Base-by-base conservation (phyloP, 1,140 invertebrate genomes). In the Mylabris phalerata region DNA sequence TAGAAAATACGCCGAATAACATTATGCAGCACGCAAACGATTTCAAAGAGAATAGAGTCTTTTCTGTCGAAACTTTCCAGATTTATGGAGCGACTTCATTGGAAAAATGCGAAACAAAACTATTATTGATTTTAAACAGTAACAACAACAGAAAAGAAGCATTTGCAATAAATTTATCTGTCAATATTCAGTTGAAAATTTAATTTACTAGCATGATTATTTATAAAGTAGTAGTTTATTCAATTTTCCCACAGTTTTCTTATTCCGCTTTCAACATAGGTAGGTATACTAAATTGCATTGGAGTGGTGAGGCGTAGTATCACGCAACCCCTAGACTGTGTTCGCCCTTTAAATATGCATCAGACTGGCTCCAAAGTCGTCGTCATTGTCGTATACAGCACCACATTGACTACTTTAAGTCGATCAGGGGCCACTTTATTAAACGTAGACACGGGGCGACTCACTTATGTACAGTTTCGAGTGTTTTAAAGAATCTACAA, bases 221-320 rank as follows among this genome's bases (percentile, higher is more conserved):
- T 63, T 66, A 66, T 60, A 50, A 40, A 19, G 44, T 59, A 55
- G 59, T 61, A 32, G 7, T 66, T 61, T 63, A 63, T 66, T 66
- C 64, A 66, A 66, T 66, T 66, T 66, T 60, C 50, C 54, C 55
- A 62, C 61, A 63, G 61, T 66, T 63, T 62, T 60, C 62, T 66
- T 57, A 55, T 62, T 60, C 60, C 63, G 49, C 57, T 54, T 48
- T 45, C 54, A 48, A 32, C 32, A 32, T 32, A 32, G 32, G 32
- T 32, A 32, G 32, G 32, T 32, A 32, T 32, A 61, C 54, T 48
- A 48, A 46, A 56, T 55, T 55, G 63, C 63, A 66, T 66, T 66
- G 64, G 58, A 58, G 60, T 46, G 42, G 54, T 32, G 32, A 7
- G 32, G 19, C 19, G 19, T 2, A 47, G 59, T 61, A 54, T 44